Evolutionary conservation across 2,888 invertebrate genomes (phyloP).

Genomic region (Yponomeuta plumbellus): DNA sequence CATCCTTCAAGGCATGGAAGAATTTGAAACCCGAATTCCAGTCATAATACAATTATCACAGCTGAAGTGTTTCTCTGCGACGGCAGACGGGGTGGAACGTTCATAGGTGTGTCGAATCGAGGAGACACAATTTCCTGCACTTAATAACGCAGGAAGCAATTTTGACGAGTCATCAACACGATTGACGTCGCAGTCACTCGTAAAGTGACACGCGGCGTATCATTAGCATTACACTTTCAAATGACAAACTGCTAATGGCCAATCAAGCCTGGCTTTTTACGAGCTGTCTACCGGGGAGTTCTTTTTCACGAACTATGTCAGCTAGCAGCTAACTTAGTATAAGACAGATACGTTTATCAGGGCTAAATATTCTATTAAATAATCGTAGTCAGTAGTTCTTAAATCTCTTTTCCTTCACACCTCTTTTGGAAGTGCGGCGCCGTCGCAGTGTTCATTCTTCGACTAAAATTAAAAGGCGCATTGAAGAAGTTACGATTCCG

Average conservation of each 20-base stretch:
- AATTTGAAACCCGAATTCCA: neutral
- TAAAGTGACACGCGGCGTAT: constrained; percentile 9
- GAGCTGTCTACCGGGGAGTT: neutral
- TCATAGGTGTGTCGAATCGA: constrained; percentile 60
- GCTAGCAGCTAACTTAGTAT: no score
- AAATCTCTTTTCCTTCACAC: neutral
- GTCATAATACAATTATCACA: neutral
- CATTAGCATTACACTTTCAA: constrained; percentile 10
- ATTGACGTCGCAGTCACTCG: constrained; percentile 10
- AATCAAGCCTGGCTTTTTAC: constrained; percentile 4
- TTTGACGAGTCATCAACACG: constrained; percentile 73
- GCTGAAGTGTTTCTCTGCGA: neutral
- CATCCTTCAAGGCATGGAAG: constrained; percentile 5
- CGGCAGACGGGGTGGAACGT: constrained; percentile 8
- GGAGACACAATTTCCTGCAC: constrained; percentile 76
- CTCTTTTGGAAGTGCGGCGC: neutral
- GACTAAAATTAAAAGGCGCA: constrained; percentile 16
- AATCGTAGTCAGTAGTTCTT: neutral
- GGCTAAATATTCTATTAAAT: no score
- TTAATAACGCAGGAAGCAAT: constrained; percentile 74
- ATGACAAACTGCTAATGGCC: constrained; percentile 6
- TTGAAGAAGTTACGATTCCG: constrained; percentile 13
- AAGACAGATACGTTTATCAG: no score
- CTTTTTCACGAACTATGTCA: neutral
- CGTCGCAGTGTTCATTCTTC: constrained; percentile 11